Conservation (phyloP, 64 coral and sea anemone genomes). For the Montipora foliosa region DNA sequence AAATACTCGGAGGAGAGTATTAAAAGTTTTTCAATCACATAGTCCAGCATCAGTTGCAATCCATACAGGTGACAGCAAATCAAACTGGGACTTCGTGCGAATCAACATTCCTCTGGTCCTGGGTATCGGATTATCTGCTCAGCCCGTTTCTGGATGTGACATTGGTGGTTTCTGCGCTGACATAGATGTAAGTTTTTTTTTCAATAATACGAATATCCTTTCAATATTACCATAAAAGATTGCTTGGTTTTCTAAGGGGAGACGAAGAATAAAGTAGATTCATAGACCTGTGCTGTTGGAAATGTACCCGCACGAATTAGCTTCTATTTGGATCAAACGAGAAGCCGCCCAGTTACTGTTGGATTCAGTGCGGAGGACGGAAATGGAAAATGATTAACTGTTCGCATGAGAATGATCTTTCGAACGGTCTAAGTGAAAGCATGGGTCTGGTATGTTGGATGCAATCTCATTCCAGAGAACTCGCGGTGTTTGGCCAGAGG, state of each 20-base stretch:
- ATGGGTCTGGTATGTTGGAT: no score
- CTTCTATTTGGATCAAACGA: no score
- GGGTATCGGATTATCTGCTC: slow-evolving; percentile 72
- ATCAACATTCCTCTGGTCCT: slow-evolving; percentile 80
- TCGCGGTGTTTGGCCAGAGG: no score
- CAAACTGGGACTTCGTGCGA: slow-evolving; percentile 78
- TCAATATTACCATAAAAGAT: neutral
- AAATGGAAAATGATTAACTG: no score
- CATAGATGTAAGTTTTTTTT: neutral
- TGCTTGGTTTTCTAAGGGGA: neutral
- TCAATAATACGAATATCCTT: neutral
- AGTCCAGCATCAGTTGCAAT: no score
- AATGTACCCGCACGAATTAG: no score
- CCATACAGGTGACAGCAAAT: slow-evolving; percentile 63
- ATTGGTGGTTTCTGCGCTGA: slow-evolving; percentile 76
- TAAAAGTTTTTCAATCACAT: neutral
- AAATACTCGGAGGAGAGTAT: no score
- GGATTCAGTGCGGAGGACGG: no score
- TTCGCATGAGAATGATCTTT: no score
- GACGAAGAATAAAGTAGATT: neutral
- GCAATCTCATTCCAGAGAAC: no score
- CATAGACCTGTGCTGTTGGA: neutral
- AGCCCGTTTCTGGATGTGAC: slow-evolving; percentile 83
- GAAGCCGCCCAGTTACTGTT: no score
- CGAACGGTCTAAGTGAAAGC: no score